phyloP scores from a whole-genome alignment of 2,113 vertebrate genomes.

The Aviceda subcristata region DNA sequence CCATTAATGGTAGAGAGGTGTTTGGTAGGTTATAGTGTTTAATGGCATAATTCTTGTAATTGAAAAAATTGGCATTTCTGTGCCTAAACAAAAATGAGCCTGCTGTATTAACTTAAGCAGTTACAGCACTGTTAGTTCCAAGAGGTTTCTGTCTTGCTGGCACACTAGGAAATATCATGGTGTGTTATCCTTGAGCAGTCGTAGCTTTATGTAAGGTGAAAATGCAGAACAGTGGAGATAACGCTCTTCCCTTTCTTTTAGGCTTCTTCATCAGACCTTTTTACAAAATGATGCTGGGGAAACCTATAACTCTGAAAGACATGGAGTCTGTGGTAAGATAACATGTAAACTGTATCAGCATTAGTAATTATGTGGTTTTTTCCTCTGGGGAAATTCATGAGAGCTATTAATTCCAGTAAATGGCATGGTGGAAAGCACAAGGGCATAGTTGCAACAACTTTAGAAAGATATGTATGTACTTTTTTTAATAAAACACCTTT shows the following conservation, averaged over 20 bases:
- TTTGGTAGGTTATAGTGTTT: too few species aligned
- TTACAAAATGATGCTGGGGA: constrained; percentile 98
- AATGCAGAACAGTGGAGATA: not conserved
- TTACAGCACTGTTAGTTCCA: not conserved
- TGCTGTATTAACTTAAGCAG: too few species aligned
- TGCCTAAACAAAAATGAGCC: not conserved
- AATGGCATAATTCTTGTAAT: not conserved
- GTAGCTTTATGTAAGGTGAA: fast-evolving
- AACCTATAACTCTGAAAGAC: constrained; percentile 93
- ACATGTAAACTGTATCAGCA: fast-evolving
- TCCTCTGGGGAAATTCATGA: not conserved
- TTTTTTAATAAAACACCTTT: not conserved
- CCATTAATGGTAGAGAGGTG: not conserved
- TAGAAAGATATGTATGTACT: not conserved
- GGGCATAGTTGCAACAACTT: not conserved
- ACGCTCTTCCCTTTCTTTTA: not conserved
- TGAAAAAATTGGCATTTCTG: not conserved
- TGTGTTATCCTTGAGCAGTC: not conserved
- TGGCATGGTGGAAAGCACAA: not conserved
- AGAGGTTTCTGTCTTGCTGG: not conserved
- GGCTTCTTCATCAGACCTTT: constrained; percentile 97
- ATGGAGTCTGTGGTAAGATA: constrained; percentile 96
- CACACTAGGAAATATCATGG: fast-evolving
- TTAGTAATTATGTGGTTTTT: not conserved
- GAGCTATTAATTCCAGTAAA: not conserved